Evolutionary conservation across 2,113 vertebrate species (phyloP), one percentile per base, ranked within the genome.

Genomic region (Nothocercus julius): DNA sequence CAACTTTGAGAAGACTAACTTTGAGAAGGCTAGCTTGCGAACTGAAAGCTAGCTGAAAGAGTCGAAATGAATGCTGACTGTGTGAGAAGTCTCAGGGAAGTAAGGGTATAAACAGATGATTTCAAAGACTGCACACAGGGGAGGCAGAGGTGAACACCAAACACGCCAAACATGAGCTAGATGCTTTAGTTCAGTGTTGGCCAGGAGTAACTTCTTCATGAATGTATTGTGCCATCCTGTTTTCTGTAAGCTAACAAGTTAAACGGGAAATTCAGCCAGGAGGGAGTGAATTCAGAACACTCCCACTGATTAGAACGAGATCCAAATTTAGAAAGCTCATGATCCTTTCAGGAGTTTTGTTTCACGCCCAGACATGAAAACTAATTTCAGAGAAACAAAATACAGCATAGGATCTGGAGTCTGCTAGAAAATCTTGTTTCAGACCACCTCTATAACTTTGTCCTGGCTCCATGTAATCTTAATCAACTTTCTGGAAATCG

Each of bases 131-230:
- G 2, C 9, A 28, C 51, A 28, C 4, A 53, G 5, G 78, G 25
- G 17, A 76, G 9, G 3, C 24, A 7, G 3, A 62, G 27, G 13
- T 3, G 0, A 76, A 68, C 40, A 42, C 13, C 30, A 47, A 78
- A 38, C 32, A 49, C 4, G 15, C 2, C 3, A 1, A 73, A 66
- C 7, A 59, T 45, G 16, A 8, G 3, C 24, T 72, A 76, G 54
- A 61, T 16, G 21, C 8, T 3, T 73, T 42, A 89, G 20, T 13
- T 66, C 28, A 0, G 0, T 27, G 3, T 54, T 2, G 0, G 11
- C 6, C 21, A 54, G 56, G 30, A 72, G 17, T 61, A 82, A 85
- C 13, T 68, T 16, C 8, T 45, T 85, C 5, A 16, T 30, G 11
- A 84, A 21, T 79, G 51, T 54, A 40, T 82, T 2, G 32, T 68